Percentiles rank a stretch among this genome's conserved stretches.
Evolutionary conservation across 2,888 invertebrate genomes (phyloP).

Genomic region (Dynastes grantii): DNA sequence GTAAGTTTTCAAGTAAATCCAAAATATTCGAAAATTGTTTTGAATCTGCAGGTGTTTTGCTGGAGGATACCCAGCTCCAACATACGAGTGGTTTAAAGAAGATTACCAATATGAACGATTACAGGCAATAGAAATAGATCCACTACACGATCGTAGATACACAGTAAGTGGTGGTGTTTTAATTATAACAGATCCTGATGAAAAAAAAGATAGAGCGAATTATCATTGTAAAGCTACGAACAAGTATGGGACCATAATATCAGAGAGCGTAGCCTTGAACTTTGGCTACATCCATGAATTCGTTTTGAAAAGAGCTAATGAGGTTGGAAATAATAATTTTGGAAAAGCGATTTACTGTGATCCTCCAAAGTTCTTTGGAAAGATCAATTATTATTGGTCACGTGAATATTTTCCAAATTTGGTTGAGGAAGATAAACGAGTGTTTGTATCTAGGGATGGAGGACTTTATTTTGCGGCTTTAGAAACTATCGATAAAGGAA

Average conservation of each 20-base stretch:
- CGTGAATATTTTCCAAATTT: constrained; percentile 92
- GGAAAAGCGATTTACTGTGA: constrained; percentile 94
- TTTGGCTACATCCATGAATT: constrained; percentile 95
- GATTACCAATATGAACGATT: constrained; percentile 87
- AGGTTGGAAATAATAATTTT: constrained; percentile 93
- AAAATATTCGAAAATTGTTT: constrained; percentile 6
- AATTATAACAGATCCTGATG: constrained; percentile 89
- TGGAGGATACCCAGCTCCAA: constrained; percentile 91
- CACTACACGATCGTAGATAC: constrained; percentile 81
- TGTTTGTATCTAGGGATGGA: constrained; percentile 95
- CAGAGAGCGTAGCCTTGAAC: constrained; percentile 89
- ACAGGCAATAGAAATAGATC: constrained; percentile 83
- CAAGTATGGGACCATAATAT: constrained; percentile 89
- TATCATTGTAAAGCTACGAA: constrained; percentile 96
- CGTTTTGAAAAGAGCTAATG: constrained; percentile 87
- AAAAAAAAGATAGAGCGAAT: constrained; percentile 84
- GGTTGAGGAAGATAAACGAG: constrained; percentile 92
- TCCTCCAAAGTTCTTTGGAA: constrained; percentile 93
- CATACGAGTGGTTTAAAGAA: constrained; percentile 92
- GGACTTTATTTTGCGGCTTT: constrained; percentile 95
- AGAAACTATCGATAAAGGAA: constrained; percentile 91
- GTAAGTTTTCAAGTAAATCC: constrained; percentile 65
- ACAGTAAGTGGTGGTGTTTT: constrained; percentile 94
- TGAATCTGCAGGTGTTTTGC: constrained; percentile 79
- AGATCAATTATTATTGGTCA: constrained; percentile 93